Percentiles rank a stretch among this genome's conserved stretches.
Evolutionary conservation across 2,797 vertebrate species (phyloP).

Genomic region (Enteromius viviparus): DNA sequence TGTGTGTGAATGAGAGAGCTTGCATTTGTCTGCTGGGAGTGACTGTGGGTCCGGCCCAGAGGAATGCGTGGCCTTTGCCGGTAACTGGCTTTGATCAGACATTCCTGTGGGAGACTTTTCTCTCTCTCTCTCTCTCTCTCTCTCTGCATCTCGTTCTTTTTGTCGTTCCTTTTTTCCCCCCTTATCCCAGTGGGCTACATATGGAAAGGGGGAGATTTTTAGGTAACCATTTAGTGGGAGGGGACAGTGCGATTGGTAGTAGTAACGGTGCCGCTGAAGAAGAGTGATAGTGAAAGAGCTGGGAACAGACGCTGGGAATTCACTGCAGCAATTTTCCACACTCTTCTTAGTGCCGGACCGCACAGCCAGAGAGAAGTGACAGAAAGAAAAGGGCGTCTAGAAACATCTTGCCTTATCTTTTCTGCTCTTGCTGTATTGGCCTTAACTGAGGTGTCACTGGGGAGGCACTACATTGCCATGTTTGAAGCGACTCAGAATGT

Average conservation of each 20-base stretch:
- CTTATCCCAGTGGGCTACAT: conserved; percentile 46
- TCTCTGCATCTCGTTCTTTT: conserved; percentile 3
- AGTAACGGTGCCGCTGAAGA: conserved; percentile 19
- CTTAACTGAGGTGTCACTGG: conserved; percentile 96
- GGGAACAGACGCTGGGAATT: conserved; percentile 59
- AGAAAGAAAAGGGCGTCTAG: neutral
- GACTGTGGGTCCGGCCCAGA: conserved; percentile 78
- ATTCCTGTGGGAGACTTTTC: conserved; percentile 85
- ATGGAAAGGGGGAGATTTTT: conserved; percentile 58
- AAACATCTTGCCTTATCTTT: neutral
- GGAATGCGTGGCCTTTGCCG: conserved; percentile 84
- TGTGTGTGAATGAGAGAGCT: conserved; percentile 40
- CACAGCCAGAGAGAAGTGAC: conserved; percentile 45
- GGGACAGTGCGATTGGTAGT: conserved; percentile 42
- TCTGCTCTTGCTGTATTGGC: conserved; percentile 84
- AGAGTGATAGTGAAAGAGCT: conserved; percentile 48
- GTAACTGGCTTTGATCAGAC: conserved; percentile 86
- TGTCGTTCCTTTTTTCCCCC: conserved; percentile 19
- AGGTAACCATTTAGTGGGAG: conserved; percentile 56
- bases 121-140: neutral
- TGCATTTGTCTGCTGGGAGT: conserved; percentile 75
- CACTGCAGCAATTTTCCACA: conserved; percentile 50
- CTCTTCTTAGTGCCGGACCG: conserved; percentile 40
- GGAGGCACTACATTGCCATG: conserved; percentile 99
- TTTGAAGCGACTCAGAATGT: conserved; percentile 99